Percentiles rank a stretch among this genome's conserved stretches.
Conservation (phyloP, 2,797 vertebrate species). For the Kryptopterus vitreolus region DNA sequence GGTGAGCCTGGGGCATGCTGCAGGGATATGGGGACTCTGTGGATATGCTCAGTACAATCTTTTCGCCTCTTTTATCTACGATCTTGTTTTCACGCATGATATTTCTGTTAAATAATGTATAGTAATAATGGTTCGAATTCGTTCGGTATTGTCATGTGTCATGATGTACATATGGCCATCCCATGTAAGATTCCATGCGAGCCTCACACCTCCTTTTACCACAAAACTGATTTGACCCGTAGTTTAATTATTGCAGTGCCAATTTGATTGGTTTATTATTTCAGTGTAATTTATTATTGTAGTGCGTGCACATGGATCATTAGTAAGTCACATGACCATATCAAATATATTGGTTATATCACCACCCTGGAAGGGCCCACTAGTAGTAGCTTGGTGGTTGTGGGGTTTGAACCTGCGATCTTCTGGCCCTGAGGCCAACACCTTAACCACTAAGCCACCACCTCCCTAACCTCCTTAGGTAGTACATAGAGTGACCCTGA, state of each 20-base stretch:
- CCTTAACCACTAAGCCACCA: too few relatives aligned
- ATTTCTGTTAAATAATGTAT: background rate
- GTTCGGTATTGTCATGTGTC: too few relatives aligned
- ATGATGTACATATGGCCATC: background rate
- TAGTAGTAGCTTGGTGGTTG: too few relatives aligned
- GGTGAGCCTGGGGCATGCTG: constrained; percentile 20
- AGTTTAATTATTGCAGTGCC: background rate
- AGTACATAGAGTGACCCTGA: too few relatives aligned
- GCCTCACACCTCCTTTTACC: background rate
- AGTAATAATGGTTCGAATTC: background rate
- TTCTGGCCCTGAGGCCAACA: too few relatives aligned
- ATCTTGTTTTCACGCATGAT: background rate
- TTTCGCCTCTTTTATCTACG: background rate
- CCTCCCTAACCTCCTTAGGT: too few relatives aligned
- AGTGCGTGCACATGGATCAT: background rate
- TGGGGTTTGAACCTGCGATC: too few relatives aligned
- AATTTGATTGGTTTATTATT: too few relatives aligned
- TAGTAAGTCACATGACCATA: background rate
- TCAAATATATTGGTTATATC: background rate
- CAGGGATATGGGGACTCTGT: background rate
- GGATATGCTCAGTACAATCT: background rate
- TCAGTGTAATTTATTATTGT: background rate
- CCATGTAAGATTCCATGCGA: background rate
- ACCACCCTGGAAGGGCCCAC: too few relatives aligned
- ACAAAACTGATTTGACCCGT: background rate